Evolutionary conservation across 2,888 invertebrate genomes (phyloP), one percentile per base, ranked within the genome.

Genomic region (Mythimna vitellina): DNA sequence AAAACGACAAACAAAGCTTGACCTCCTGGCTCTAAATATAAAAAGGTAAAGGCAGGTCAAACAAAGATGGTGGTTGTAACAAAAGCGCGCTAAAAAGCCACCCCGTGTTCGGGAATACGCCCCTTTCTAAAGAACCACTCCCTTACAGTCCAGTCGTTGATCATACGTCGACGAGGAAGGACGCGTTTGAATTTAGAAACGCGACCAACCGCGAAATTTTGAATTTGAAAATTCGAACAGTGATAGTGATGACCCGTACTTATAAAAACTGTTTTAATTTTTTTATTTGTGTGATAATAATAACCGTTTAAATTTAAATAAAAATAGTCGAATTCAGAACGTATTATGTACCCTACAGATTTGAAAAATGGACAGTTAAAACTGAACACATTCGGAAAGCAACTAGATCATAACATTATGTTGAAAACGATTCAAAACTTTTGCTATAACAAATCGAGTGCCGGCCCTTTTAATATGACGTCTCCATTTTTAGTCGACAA

Each of bases 401-500:
- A 89, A 65, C 75, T 94, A 56, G 94, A 95, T 38, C 94, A 94
- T 80, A 93, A 93, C 94, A 95, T 93, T 93, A 96, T 96, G 96
- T 92, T 96, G 91, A 96, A 95, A 79, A 96, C 96, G 35, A 94
- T 96, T 68, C 96, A 96, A 76, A 95, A 92, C 76, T 80, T 96
- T 78, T 96, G 94, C 70, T 93, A 95, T 76, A 95, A 93, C 73
- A 96, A 95, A 81, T 90, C 90, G 1, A 91, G 90, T 61, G 89
- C 75, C n/a, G 85, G 85, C 0, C 86, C 96, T 9, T 94, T 93
- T 73, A 96, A 96, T 82, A 96, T 97, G 95, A 95, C 97, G 42
- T 97, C 97, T 0, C 97, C 97, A 0, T 97, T 97, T 86, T 86
- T 97, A 67, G 97, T 97, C 78, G 97, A 97, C 89, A 97, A 97